Evolutionary conservation across 2,888 invertebrate species (phyloP).

Genomic region (Sesamia inferens): DNA sequence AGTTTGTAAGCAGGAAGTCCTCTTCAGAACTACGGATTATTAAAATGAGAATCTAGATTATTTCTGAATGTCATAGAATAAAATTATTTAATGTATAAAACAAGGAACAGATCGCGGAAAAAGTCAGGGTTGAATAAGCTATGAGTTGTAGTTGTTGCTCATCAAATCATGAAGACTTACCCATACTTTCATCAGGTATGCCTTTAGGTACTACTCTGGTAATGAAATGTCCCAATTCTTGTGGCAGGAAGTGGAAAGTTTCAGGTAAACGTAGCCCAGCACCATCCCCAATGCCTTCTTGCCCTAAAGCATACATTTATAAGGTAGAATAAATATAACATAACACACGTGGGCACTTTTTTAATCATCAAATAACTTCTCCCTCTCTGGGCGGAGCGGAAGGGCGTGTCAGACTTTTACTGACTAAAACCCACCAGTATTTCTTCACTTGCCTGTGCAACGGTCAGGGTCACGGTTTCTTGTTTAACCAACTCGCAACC

Average conservation of each 20-base stretch:
- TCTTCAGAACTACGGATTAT: neutral
- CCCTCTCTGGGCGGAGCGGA: too few relatives aligned
- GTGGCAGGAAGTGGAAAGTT: slow-evolving; percentile 93
- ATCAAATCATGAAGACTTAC: slow-evolving; percentile 82
- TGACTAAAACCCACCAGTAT: too few relatives aligned
- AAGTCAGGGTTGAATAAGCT: neutral
- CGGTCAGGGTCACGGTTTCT: too few relatives aligned
- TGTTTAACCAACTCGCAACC: too few relatives aligned
- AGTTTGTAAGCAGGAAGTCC: neutral
- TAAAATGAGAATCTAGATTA: neutral
- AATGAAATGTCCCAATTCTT: slow-evolving; percentile 93
- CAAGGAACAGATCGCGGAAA: too few relatives aligned
- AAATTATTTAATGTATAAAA: neutral
- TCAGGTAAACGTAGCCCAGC: slow-evolving; percentile 90
- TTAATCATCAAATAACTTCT: too few relatives aligned
- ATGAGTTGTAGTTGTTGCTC: neutral
- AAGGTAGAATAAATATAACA: neutral
- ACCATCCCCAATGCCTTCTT: slow-evolving; percentile 88
- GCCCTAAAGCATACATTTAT: slow-evolving; percentile 71
- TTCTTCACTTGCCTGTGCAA: too few relatives aligned
- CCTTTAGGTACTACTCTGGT: slow-evolving; percentile 93
- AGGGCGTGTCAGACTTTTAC: too few relatives aligned
- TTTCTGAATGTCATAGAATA: neutral
- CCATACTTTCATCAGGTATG: slow-evolving; percentile 92
- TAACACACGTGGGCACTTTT: too few relatives aligned